phyloP scores from a whole-genome alignment of 2,888 invertebrate species.

The Callinectes sapidus region DNA sequence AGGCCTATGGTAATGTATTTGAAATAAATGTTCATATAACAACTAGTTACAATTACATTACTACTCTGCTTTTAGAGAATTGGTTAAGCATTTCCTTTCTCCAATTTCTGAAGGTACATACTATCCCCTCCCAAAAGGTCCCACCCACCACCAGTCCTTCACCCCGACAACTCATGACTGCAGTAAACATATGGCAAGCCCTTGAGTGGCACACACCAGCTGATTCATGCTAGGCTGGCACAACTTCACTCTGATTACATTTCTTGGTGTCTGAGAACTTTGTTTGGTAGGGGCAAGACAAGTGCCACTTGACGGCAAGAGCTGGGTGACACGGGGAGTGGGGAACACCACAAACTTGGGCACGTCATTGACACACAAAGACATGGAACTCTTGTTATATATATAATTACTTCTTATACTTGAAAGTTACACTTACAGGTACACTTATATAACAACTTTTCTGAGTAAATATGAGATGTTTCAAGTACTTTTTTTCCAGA shows the following conservation, averaged over 20 bases:
- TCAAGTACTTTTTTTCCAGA: background rate
- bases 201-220: background rate
- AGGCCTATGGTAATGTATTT: background rate
- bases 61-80: background rate
- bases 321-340: background rate
- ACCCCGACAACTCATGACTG: background rate
- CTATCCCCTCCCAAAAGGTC: background rate
- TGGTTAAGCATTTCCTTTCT: background rate
- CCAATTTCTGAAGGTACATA: background rate
- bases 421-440: conserved; percentile 3
- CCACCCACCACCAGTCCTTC: background rate
- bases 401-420: background rate
- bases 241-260: background rate
- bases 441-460: conserved; percentile 12
- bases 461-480: background rate
- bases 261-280: background rate
- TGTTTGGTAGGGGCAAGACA: background rate
- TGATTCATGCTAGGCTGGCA: background rate
- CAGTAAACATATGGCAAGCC: background rate
- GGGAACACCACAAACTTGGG: background rate
- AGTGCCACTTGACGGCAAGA: background rate
- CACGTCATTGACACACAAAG: conserved; percentile 5
- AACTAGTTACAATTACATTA: background rate
- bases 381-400: background rate
- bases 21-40: background rate